Conservation (phyloP, 2,113 vertebrate genomes). For the Bombycilla garrulus region DNA sequence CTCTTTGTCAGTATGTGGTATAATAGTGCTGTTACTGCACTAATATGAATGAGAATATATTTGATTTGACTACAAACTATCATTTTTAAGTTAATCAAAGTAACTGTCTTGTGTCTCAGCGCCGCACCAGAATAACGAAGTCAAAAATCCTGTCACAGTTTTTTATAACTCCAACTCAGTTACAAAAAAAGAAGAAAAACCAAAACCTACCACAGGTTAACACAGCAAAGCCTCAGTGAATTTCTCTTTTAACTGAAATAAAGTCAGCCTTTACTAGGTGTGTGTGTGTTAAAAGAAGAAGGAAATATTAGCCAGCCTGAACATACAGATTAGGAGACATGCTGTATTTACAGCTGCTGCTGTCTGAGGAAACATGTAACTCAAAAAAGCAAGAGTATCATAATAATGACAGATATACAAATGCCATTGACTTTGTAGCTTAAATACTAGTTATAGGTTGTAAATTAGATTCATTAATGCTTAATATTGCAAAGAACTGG, state of each 20-base stretch:
- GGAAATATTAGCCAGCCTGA: background rate
- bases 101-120: background rate
- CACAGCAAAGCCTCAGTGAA: background rate
- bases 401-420: background rate
- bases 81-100: background rate
- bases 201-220: background rate
- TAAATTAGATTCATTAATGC: background rate
- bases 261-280: background rate
- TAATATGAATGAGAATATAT: background rate
- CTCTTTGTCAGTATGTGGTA: background rate
- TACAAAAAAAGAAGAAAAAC: background rate
- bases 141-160: background rate
- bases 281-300: background rate
- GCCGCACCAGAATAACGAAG: background rate
- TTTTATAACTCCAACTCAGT: background rate
- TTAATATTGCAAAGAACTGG: background rate
- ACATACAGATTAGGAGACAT: background rate
- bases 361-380: background rate
- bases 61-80: background rate
- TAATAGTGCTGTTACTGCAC: background rate
- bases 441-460: background rate
- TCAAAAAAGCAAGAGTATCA: background rate
- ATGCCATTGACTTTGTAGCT: background rate
- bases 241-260: background rate
- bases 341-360: background rate